These are phyloP conservation scores for Aphis craccivora DNA, from an alignment of 1,140 invertebrate species.

Conservation along the genomic window DNA sequence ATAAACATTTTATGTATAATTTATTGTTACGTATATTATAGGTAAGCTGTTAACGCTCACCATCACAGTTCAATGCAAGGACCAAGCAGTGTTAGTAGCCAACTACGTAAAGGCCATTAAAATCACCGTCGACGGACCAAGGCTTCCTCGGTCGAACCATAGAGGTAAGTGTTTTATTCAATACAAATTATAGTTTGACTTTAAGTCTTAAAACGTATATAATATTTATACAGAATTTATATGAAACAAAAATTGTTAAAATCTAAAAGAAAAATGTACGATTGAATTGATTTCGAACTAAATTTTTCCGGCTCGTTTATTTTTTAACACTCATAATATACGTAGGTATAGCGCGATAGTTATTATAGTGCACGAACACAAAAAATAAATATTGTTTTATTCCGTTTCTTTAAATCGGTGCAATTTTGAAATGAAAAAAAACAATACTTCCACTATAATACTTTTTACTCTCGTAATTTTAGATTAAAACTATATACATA, in stretches of 20 bases:
- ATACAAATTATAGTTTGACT: neutral
- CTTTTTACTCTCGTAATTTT: slow-evolving; percentile 42
- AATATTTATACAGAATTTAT: too few species aligned
- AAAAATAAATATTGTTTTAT: neutral
- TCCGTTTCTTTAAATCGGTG: neutral
- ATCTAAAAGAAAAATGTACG: too few species aligned
- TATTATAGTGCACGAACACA: neutral
- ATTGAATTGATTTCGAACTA: neutral
- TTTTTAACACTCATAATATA: neutral
- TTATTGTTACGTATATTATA: neutral
- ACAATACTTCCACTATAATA: neutral
- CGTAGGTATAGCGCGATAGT: neutral
- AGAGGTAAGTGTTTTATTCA: slow-evolving; percentile 63
- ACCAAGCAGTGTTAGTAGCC: slow-evolving; percentile 69
- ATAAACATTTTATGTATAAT: slow-evolving; percentile 10
- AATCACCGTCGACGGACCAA: slow-evolving; percentile 96
- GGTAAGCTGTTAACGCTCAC: slow-evolving; percentile 52
- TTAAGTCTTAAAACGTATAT: too few species aligned
- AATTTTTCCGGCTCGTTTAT: neutral
- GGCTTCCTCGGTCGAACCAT: slow-evolving; percentile 94
- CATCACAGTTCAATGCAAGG: slow-evolving; percentile 52
- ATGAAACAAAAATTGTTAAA: too few species aligned
- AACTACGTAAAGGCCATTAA: slow-evolving; percentile 96
- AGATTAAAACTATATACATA: slow-evolving; percentile 51
- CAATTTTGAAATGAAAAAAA: neutral